phyloP scores from a whole-genome alignment of 1,140 invertebrate species.

The Hermatobates lingyangjiaoensis region DNA sequence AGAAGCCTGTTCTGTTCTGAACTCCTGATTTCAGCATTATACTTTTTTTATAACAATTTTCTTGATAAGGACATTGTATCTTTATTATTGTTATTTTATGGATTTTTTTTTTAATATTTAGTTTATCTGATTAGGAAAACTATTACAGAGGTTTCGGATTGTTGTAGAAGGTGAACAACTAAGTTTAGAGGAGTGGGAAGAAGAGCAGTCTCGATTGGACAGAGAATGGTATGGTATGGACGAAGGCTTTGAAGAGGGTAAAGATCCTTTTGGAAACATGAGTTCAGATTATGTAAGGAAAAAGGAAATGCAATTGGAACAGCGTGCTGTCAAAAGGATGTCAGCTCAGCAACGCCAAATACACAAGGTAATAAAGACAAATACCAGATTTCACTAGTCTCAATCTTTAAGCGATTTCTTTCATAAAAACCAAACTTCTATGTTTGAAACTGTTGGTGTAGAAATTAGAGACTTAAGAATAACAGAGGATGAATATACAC shows the following conservation, averaged over 20 bases:
- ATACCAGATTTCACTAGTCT: no score
- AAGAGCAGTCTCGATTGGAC: constrained; percentile 82
- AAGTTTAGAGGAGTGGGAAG: constrained; percentile 48
- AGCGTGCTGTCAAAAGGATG: constrained; percentile 73
- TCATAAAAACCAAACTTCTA: background rate
- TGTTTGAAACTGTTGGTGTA: background rate
- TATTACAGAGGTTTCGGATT: no score
- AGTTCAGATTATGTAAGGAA: constrained; percentile 78
- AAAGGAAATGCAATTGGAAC: constrained; percentile 80
- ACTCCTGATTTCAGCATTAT: no score
- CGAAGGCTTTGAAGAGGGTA: constrained; percentile 80
- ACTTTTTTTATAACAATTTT: no score
- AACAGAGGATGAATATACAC: background rate
- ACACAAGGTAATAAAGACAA: constrained; percentile 59
- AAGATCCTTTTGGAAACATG: constrained; percentile 78
- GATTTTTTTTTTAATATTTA: no score
- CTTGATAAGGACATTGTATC: no score
- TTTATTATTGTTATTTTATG: no score
- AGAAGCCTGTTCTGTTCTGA: no score
- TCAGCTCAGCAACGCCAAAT: constrained; percentile 87
- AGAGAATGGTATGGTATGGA: constrained; percentile 93
- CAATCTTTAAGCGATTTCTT: background rate
- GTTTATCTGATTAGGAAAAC: no score
- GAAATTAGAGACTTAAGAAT: background rate
- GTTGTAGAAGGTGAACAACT: constrained; percentile 20